Conservation (phyloP, 2,888 invertebrate genomes). For the Thereva nobilitata region DNA sequence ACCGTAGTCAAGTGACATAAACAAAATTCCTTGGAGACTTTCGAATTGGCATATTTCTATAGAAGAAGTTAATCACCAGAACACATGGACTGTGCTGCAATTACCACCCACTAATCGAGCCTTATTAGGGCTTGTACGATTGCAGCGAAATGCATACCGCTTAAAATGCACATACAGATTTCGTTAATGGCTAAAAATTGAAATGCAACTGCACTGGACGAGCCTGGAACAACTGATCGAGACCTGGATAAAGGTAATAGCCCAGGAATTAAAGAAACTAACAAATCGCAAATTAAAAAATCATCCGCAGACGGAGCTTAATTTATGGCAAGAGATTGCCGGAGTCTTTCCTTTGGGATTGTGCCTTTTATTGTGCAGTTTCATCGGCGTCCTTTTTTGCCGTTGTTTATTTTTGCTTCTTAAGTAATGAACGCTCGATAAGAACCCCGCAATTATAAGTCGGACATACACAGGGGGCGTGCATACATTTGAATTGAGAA, state of each 20-base stretch:
- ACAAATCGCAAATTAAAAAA: conserved; percentile 34
- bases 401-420: background rate
- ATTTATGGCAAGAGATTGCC: conserved; percentile 12
- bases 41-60: no score
- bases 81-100: no score
- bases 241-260: conserved; percentile 28
- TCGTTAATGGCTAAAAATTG: conserved; percentile 22
- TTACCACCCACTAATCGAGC: no score
- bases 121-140: background rate
- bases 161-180: conserved; percentile 34
- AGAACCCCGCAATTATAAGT: conserved; percentile 31
- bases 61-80: no score
- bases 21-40: no score
- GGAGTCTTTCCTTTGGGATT: conserved; percentile 13
- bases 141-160: conserved; percentile 2
- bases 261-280: conserved; percentile 34
- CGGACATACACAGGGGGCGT: conserved; percentile 25
- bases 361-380: conserved; percentile 10
- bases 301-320: conserved; percentile 22
- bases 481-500: conserved; percentile 31
- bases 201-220: conserved; percentile 32
- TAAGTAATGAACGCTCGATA: conserved; percentile 24
- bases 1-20: no score
- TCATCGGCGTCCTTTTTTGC: background rate
- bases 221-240: conserved; percentile 25